Base-by-base conservation (phyloP, 2,113 vertebrate species). In the Trematocara marginatum region DNA sequence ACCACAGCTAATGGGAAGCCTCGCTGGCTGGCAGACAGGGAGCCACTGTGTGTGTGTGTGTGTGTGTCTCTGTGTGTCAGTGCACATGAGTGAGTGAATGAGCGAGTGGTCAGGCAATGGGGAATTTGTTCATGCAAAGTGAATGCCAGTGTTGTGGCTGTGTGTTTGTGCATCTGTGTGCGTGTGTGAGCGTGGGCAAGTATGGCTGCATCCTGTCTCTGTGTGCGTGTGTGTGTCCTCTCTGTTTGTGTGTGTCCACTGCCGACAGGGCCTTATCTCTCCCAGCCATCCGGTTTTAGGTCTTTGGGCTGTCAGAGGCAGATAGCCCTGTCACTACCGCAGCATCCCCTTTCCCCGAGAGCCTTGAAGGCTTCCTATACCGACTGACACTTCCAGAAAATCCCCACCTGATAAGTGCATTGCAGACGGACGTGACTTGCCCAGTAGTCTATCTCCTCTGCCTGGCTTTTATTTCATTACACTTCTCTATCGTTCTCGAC, bases 1-100 rank as follows among this genome's bases (percentile, higher is more conserved):
- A 92, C 89, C 93, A 89, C 91, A 85, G 90, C 95, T 95, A 95
- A 96, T 96, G 94, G 95, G 92, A 94, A 95, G 90, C 90, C 93
- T 93, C 85, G 54, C 92, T 80, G 87, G 89, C 90, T 94, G 90
- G 83, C 94, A 94, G 92, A 94, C 94, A 92, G 93, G 91, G 92
- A 85, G 85, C 85, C 78, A 23, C 40, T 69, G 81, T 78, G 81
- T 87, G 79, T 92, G 89, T 87, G 79, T 92, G 89, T 85, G 59
- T 66, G 34, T 53, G 11, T 56, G 26, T 29, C 26, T 29, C 26
- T 29, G 26, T 29, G 47, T 86, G 80, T 78, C 57, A 47, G 56
- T 57, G 87, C 81, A 88, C 86, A 83, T 87, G 92, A 92, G 86
- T 90, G 90, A 93, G 86, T 94, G 90, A 91, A 80, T 91, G 89